A percentile compares a stretch with the other conserved stretches of the same genome.
phyloP scores from a whole-genome alignment of 2,888 invertebrate genomes.

The Pharmacophagus antenor region DNA sequence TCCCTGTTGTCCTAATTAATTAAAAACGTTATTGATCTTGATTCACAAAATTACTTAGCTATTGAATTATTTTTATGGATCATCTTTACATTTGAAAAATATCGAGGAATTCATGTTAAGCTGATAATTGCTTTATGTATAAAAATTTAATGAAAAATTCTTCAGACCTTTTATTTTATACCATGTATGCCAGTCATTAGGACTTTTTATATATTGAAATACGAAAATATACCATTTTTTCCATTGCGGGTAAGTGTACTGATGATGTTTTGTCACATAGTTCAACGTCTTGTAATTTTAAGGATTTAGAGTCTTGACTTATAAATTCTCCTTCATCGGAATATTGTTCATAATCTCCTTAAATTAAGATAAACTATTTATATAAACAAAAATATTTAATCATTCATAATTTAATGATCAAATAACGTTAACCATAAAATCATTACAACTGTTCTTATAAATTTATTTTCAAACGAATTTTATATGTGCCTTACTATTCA shows the following conservation, averaged over 20 bases:
- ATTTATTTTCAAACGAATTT: background rate
- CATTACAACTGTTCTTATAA: background rate
- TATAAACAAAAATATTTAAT: too few relatives aligned
- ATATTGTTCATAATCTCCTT: conserved; percentile 69
- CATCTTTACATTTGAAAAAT: background rate
- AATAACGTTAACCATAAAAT: too few relatives aligned
- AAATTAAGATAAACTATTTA: conserved; percentile 16
- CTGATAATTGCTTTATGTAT: background rate
- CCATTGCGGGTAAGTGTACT: conserved; percentile 36
- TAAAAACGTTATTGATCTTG: background rate
- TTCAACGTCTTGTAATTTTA: conserved; percentile 64
- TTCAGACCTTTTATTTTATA: background rate
- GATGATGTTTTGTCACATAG: conserved; percentile 50
- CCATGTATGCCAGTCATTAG: background rate
- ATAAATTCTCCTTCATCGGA: conserved; percentile 62
- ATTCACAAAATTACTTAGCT: background rate
- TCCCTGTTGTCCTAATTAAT: conserved; percentile 40
- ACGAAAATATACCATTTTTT: conserved; percentile 19
- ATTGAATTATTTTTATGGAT: too few relatives aligned
- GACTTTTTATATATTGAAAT: background rate
- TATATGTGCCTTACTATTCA: conserved; percentile 54
- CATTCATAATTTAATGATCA: too few relatives aligned
- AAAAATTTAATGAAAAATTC: background rate
- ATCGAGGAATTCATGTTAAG: background rate
- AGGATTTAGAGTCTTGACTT: conserved; percentile 59